Conservation (phyloP, 2,888 invertebrate species). For the Andrena bucephala region DNA sequence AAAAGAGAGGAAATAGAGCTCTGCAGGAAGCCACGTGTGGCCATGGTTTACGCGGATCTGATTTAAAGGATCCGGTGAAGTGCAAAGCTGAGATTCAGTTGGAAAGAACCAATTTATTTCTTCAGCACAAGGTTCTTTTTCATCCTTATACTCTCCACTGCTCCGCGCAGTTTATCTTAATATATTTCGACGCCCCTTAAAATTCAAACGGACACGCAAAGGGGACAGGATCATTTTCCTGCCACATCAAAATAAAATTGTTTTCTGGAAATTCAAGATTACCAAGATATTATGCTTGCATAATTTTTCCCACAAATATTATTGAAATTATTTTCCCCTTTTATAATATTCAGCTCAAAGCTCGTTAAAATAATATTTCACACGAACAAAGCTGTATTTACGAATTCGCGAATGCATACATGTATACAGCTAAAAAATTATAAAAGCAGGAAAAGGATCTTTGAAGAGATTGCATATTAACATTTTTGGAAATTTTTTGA, state of each 20-base stretch:
- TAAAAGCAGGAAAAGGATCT: no score
- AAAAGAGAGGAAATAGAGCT: not conserved
- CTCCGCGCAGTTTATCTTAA: not conserved
- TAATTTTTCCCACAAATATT: no score
- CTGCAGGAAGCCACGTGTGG: not conserved
- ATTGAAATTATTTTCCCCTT: no score
- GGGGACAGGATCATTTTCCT: not conserved
- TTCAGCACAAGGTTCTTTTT: conserved; percentile 1
- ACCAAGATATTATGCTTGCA: no score
- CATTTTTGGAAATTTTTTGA: no score
- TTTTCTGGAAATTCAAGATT: not conserved
- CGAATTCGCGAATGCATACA: no score
- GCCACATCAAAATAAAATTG: not conserved
- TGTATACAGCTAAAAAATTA: no score
- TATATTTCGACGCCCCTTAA: not conserved
- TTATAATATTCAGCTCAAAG: no score
- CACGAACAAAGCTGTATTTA: no score
- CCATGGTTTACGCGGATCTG: not conserved
- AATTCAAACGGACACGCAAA: not conserved
- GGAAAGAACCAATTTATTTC: conserved; percentile 1
- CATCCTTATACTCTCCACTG: not conserved
- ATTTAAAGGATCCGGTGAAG: conserved; percentile 1
- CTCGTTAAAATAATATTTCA: no score
- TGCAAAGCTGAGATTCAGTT: not conserved
- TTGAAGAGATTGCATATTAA: no score